Evolutionary conservation across 2,797 vertebrate genomes (phyloP).

Genomic region (Enteromius unitaeniatus): DNA sequence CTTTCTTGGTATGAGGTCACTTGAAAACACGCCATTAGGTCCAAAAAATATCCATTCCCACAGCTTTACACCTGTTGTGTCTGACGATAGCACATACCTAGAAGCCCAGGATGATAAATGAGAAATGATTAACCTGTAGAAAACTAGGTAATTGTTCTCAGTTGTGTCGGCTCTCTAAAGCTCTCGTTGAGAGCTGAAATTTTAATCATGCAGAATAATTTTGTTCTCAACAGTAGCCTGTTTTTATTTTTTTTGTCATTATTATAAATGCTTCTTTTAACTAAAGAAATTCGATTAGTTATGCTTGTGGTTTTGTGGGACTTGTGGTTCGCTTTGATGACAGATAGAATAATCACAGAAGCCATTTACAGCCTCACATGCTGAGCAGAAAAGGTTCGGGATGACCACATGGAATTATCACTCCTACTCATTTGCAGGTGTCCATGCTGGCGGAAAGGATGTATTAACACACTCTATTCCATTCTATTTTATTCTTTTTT

Average conservation of each 20-base stretch:
- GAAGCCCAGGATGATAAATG: slow-evolving; percentile 25
- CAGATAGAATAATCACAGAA: slow-evolving; percentile 25
- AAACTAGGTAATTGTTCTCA: slow-evolving; percentile 36
- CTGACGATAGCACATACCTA: not conserved
- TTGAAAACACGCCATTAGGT: not conserved
- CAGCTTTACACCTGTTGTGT: not conserved
- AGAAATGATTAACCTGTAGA: slow-evolving; percentile 30
- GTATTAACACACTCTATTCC: not conserved
- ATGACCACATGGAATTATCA: slow-evolving; percentile 22
- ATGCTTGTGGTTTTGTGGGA: not conserved
- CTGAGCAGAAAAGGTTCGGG: slow-evolving; percentile 4
- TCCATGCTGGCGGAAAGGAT: slow-evolving; percentile 10
- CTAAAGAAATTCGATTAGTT: slow-evolving; percentile 15
- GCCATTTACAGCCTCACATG: slow-evolving; percentile 21
- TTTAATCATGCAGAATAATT: slow-evolving; percentile 49
- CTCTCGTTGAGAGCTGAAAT: slow-evolving; percentile 32
- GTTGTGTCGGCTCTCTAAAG: not conserved
- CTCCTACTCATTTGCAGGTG: not conserved
- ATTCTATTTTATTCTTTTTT: not conserved
- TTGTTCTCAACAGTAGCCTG: slow-evolving; percentile 17
- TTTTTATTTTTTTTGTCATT: slow-evolving; percentile 20
- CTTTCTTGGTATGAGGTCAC: not conserved
- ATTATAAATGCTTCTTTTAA: slow-evolving; percentile 28
- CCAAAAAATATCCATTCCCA: slow-evolving; percentile 8
- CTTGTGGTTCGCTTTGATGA: slow-evolving; percentile 30